A percentile compares a stretch with the other conserved stretches of the same genome.
Conservation (phyloP, 1,140 invertebrate species). For the Leptinotarsa lineolata region DNA sequence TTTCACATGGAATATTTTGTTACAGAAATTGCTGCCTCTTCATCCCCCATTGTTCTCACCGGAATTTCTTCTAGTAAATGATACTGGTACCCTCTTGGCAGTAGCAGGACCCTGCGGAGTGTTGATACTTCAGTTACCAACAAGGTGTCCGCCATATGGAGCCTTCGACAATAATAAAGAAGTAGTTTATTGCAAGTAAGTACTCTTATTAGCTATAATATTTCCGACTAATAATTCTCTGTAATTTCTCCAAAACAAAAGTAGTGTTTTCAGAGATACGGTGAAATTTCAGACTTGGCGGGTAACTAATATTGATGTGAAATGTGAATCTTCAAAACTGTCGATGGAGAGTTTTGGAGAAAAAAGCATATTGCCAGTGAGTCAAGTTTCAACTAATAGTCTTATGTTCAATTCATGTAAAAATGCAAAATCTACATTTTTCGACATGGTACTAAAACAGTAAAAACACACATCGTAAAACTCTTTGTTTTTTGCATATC, state of each 20-base stretch:
- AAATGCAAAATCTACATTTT: too few relatives aligned
- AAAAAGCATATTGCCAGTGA: background rate
- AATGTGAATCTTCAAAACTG: too few relatives aligned
- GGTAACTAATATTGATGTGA: too few relatives aligned
- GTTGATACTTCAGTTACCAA: conserved; percentile 49
- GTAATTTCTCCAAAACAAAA: too few relatives aligned
- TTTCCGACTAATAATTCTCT: too few relatives aligned
- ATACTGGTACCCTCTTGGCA: conserved; percentile 46
- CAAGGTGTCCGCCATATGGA: conserved; percentile 50
- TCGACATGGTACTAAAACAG: too few relatives aligned
- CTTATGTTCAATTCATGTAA: background rate
- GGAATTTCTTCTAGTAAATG: conserved; percentile 48
- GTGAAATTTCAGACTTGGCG: too few relatives aligned
- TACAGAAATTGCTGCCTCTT: conserved; percentile 51
- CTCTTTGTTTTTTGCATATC: too few relatives aligned
- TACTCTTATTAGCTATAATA: conserved; percentile 3
- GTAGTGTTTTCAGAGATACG: too few relatives aligned
- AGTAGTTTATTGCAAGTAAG: conserved; percentile 53
- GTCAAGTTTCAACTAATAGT: too few relatives aligned
- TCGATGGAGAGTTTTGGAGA: too few relatives aligned
- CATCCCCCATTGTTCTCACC: conserved; percentile 48
- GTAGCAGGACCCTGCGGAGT: conserved; percentile 49
- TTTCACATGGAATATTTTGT: conserved; percentile 27
- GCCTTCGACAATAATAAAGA: conserved; percentile 52
- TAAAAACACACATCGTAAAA: too few relatives aligned